Evolutionary conservation across 2,113 vertebrate genomes (phyloP).

Genomic region (Lichenostomus cassidix): DNA sequence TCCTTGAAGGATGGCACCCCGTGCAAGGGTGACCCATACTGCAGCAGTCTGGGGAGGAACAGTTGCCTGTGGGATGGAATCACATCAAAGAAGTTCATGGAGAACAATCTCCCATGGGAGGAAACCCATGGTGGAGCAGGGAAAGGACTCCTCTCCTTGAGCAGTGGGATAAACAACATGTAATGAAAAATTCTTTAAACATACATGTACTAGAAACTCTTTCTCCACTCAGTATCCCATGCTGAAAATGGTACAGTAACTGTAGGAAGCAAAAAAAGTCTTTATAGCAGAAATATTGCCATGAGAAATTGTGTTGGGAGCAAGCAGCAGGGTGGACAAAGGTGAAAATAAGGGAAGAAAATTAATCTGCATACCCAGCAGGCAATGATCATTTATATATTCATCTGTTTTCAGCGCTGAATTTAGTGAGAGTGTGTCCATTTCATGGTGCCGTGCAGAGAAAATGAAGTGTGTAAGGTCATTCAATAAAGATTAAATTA

Average conservation of each 20-base stretch:
- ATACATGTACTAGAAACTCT: accelerated
- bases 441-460: conserved; percentile 86
- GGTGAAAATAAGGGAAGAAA: conserved; percentile 82
- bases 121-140: neutral
- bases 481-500: conserved; percentile 88
- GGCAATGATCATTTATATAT: conserved; percentile 90
- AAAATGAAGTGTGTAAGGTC: conserved; percentile 85
- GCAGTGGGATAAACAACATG: neutral
- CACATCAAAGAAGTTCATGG: neutral
- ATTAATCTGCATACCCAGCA: conserved; percentile 98
- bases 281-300: neutral
- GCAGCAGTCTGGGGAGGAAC: neutral
- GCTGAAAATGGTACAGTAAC: neutral
- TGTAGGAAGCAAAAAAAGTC: neutral
- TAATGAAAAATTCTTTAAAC: neutral
- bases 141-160: neutral
- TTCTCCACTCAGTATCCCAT: neutral
- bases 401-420: conserved; percentile 86
- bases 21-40: neutral
- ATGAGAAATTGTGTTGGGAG: conserved; percentile 39
- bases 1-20: accelerated
- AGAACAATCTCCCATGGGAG: neutral
- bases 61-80: too few relatives aligned
- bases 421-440: conserved; percentile 87
- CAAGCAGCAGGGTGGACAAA: conserved; percentile 78